Evolutionary conservation across 2,797 vertebrate species (phyloP).

Genomic region (Pangasius macronema): DNA sequence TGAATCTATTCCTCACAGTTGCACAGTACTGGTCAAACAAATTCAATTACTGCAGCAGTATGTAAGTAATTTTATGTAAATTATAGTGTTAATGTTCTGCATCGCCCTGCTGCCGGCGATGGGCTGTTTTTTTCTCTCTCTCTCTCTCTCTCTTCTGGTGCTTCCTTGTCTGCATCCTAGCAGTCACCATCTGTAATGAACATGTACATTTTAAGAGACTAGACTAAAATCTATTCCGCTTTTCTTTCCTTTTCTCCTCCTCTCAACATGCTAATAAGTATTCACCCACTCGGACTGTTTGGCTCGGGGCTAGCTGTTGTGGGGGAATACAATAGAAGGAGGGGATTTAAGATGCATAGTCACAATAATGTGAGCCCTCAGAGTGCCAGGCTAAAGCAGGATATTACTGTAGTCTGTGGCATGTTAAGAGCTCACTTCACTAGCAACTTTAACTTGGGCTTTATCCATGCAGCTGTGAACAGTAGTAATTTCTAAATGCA

Average conservation of each 20-base stretch:
- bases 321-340: conserved; percentile 56
- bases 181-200: conserved; percentile 66
- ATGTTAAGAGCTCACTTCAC: conserved; percentile 39
- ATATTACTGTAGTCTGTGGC: conserved; percentile 48
- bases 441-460: conserved; percentile 13
- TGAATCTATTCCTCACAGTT: conserved; percentile 84
- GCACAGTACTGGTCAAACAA: conserved; percentile 87
- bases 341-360: conserved; percentile 55
- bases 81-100: conserved; percentile 94
- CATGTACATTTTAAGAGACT: conserved; percentile 66
- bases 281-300: conserved; percentile 61
- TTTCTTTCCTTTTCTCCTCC: conserved; percentile 51
- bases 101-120: conserved; percentile 81
- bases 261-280: conserved; percentile 63
- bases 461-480: conserved; percentile 8
- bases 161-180: conserved; percentile 73
- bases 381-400: conserved; percentile 45
- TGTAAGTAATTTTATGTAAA: conserved; percentile 97
- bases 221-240: conserved; percentile 61
- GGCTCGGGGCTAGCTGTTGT: conserved; percentile 62
- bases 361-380: conserved; percentile 59
- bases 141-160: conserved; percentile 47
- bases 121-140: conserved; percentile 63
- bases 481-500: conserved; percentile 2
- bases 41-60: conserved; percentile 91